Evolutionary conservation across 2,888 invertebrate species (phyloP), one percentile per base, ranked within the genome.

Genomic region (Brachypalpus laphriformis): DNA sequence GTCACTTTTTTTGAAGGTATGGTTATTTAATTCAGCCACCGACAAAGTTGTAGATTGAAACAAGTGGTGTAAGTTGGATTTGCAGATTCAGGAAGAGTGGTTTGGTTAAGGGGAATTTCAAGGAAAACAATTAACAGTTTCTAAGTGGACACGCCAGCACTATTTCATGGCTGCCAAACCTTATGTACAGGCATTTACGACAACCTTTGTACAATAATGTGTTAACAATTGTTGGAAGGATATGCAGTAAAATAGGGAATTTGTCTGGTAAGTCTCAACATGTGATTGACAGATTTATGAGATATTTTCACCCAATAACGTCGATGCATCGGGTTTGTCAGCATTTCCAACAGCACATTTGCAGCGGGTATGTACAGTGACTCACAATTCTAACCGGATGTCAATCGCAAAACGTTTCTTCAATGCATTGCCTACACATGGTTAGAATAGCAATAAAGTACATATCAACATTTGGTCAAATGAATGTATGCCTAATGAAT

Each of bases 21-120:
- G 18, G 16, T 74, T 74, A 65, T 51, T 76, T 59, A 56, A 40
- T 49, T 66, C 37, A 45, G 42, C 3, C 42, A 42, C 9, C 22
- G 34, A 42, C 25, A 14, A 51, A 40, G 34, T 22, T 8, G 7
- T 7, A 34, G 14, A 66, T 22, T 11, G 11, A 14, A 66, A 37
- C 49, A 65, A 65, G 65, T 65, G 65, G 28, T 34, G 18, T 22
- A 20, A 22, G 25, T 37, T 20, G 16, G n/a, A 16, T 54, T 28
- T 25, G 51, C 40, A 37, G 45, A 40, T 18, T 40, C 18, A n/a
- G 42, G 42, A 65, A 34, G 47, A 65, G 11, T 9, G 65, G 42
- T 65, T 34, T 14, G 7, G 4, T 63, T 63, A 31, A 14, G n/a
- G 49, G 14, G 49, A 20, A 51, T 51, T 18, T 28, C 25, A 25